These are phyloP conservation scores for Anseranas semipalmata DNA, from an alignment of 2,113 vertebrate species.

Conservation along the genomic window DNA sequence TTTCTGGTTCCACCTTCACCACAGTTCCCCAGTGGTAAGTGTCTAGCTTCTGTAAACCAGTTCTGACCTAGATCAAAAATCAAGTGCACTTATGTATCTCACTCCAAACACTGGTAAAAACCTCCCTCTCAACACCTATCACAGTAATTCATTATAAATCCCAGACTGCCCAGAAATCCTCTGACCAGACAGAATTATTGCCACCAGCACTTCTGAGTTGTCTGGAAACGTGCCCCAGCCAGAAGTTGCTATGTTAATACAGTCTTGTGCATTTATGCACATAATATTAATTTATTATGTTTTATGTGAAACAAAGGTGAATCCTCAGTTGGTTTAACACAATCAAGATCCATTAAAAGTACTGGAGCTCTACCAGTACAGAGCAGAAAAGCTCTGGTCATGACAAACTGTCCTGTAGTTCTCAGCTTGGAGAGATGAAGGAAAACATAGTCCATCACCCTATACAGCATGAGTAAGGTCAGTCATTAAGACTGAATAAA, in stretches of 20 bases:
- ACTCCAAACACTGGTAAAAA: neutral
- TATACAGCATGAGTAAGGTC: neutral
- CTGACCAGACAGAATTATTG: neutral
- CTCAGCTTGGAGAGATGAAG: neutral
- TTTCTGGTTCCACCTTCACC: neutral
- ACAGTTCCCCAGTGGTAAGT: neutral
- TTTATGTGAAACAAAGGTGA: neutral
- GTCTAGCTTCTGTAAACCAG: neutral
- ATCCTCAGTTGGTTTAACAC: neutral
- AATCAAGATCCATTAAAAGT: too few species aligned
- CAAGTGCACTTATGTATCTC: neutral
- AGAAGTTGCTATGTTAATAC: neutral
- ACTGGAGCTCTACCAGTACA: neutral
- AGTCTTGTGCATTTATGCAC: neutral
- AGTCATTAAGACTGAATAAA: neutral
- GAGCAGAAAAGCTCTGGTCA: neutral
- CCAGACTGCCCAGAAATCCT: neutral
- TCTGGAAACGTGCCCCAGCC: neutral
- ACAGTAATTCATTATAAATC: neutral
- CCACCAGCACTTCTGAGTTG: neutral
- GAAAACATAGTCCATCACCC: neutral
- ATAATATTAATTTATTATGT: neutral
- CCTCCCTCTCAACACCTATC: neutral
- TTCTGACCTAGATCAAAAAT: too few species aligned
- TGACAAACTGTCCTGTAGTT: neutral